A percentile compares a stretch with the other conserved stretches of the same genome.
These are phyloP conservation scores for Aphrocallistes beatrix DNA, from an alignment of 37 sponge, comb jelly and placozoan species.

Conservation along the genomic window DNA sequence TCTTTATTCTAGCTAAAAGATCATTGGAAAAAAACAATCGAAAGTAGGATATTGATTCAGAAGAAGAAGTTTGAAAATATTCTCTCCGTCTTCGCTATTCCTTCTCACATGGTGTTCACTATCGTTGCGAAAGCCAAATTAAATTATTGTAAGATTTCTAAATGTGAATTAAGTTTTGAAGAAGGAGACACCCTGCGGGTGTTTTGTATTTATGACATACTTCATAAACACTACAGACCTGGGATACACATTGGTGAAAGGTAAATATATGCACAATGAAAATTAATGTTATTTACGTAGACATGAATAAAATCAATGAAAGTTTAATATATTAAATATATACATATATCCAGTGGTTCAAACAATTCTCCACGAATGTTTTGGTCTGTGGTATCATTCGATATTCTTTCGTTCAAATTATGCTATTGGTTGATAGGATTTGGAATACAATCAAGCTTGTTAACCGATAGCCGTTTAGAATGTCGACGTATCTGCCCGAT, in stretches of 20 bases:
- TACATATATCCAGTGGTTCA: too few relatives aligned
- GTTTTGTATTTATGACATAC: not conserved
- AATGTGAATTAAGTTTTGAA: not conserved
- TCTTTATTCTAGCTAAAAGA: not conserved
- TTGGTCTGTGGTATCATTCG: too few relatives aligned
- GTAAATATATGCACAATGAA: too few relatives aligned
- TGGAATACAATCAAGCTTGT: too few relatives aligned
- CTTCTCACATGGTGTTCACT: not conserved
- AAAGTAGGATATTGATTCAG: not conserved
- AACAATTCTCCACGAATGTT: too few relatives aligned
- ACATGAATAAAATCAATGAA: too few relatives aligned
- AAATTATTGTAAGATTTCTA: not conserved
- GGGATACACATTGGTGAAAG: not conserved
- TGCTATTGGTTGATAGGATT: too few relatives aligned
- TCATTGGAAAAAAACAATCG: not conserved
- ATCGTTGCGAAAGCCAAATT: not conserved
- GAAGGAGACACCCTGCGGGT: not conserved
- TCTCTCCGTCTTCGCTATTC: not conserved
- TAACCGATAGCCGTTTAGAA: too few relatives aligned
- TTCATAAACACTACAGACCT: not conserved
- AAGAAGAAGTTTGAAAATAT: not conserved
- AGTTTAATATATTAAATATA: too few relatives aligned
- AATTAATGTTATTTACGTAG: too few relatives aligned
- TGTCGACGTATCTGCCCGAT: too few relatives aligned
- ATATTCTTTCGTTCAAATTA: too few relatives aligned